Evolutionary conservation across 2,113 vertebrate species (phyloP).

Genomic region (Bufo bufo): DNA sequence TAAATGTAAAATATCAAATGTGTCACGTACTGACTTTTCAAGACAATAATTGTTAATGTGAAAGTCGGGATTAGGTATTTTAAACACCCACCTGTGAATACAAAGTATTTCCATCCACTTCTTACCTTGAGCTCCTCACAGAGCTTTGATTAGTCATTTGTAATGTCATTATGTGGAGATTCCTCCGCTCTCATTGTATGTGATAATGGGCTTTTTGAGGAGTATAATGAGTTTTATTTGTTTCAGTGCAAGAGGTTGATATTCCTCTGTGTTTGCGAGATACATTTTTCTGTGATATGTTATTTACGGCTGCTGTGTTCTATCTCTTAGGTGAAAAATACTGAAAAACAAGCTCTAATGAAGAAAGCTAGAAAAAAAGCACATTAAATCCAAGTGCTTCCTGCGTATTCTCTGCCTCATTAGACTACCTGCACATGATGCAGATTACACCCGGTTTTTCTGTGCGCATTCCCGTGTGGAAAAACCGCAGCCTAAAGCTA

Average conservation of each 20-base stretch:
- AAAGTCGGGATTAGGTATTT: slow-evolving; percentile 38
- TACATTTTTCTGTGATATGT: neutral
- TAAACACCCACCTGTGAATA: slow-evolving; percentile 45
- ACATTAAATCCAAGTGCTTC: no score
- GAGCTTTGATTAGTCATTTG: slow-evolving; percentile 37
- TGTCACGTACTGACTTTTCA: slow-evolving; percentile 46
- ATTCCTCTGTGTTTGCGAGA: neutral
- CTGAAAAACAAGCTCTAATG: neutral
- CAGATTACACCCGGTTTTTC: no score
- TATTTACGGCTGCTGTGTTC: neutral
- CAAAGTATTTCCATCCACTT: slow-evolving; percentile 33
- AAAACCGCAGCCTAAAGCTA: no score
- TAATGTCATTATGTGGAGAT: slow-evolving; percentile 10
- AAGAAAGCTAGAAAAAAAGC: neutral
- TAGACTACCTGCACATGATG: no score
- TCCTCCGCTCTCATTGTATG: neutral
- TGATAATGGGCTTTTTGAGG: neutral
- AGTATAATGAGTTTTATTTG: slow-evolving; percentile 11
- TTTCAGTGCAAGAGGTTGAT: neutral
- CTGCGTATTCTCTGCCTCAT: no score
- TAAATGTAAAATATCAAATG: slow-evolving; percentile 53
- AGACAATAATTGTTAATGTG: slow-evolving; percentile 51
- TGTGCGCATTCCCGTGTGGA: no score
- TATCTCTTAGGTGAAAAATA: neutral
- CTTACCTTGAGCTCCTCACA: neutral